Conservation (phyloP, 2,888 invertebrate species). For the Aporophyla nigra region DNA sequence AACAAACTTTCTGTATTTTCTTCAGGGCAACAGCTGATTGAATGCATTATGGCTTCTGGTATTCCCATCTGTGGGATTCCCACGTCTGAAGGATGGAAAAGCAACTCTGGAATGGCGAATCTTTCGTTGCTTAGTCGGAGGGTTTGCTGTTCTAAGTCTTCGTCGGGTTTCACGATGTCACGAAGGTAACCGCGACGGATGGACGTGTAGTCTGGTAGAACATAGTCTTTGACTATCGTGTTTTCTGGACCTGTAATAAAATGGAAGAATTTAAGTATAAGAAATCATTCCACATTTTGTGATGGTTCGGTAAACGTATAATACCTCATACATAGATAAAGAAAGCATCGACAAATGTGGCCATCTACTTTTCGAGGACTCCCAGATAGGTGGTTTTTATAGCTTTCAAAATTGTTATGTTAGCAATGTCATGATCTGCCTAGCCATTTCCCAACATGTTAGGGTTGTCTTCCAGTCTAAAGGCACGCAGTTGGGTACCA, state of each 20-base stretch:
- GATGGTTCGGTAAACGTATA: not conserved
- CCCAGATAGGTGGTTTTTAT: not conserved
- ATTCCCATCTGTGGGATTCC: slow-evolving; percentile 98
- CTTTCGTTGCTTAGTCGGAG: slow-evolving; percentile 97
- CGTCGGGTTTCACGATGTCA: slow-evolving; percentile 82
- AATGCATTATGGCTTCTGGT: slow-evolving; percentile 95
- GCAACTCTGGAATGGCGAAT: slow-evolving; percentile 97
- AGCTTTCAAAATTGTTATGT: not conserved
- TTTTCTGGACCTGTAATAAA: slow-evolving; percentile 90
- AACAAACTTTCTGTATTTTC: slow-evolving; percentile 94
- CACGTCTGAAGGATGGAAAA: slow-evolving; percentile 98
- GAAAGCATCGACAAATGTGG: not conserved
- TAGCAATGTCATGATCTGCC: not conserved
- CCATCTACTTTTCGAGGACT: not conserved
- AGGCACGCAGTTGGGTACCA: too few relatives aligned
- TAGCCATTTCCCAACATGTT: too few relatives aligned
- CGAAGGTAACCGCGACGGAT: slow-evolving; percentile 94
- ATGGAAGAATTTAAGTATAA: not conserved
- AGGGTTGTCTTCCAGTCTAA: too few relatives aligned
- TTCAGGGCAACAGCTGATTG: slow-evolving; percentile 94
- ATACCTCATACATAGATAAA: not conserved
- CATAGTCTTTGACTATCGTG: slow-evolving; percentile 96
- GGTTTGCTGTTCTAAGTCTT: slow-evolving; percentile 93
- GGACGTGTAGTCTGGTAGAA: slow-evolving; percentile 98
- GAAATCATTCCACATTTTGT: not conserved